Conservation (phyloP, 2,888 invertebrate genomes). For the Nymphalis polychloros region DNA sequence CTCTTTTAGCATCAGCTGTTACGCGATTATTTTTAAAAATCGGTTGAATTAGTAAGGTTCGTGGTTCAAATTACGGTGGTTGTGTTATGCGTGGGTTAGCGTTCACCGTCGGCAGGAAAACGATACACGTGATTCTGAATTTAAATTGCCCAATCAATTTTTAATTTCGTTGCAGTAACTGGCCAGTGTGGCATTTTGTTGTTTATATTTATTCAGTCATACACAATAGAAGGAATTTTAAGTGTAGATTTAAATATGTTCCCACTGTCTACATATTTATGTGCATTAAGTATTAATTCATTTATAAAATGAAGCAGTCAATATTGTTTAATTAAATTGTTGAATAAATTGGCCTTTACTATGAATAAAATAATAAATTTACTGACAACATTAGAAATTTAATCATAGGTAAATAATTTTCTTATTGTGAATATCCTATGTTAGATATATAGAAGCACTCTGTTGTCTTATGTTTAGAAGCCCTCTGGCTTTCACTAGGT, state of each 20-base stretch:
- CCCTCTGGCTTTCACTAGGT: no score
- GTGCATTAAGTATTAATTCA: background rate
- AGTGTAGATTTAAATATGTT: background rate
- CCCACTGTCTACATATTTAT: background rate
- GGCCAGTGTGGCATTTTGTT: conserved; percentile 32
- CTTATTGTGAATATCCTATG: no score
- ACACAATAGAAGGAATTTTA: conserved; percentile 29
- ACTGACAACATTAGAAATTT: background rate
- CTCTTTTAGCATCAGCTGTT: conserved; percentile 16
- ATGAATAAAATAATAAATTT: background rate
- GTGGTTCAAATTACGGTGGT: conserved; percentile 49
- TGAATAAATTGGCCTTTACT: background rate
- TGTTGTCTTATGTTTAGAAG: no score
- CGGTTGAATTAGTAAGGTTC: conserved; percentile 25
- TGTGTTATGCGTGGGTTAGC: conserved; percentile 48
- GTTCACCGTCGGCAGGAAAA: conserved; percentile 52
- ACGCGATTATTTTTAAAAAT: conserved; percentile 22
- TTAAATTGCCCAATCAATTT: conserved; percentile 75
- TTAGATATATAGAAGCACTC: no score
- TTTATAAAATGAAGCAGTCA: background rate
- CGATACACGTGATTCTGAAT: conserved; percentile 68
- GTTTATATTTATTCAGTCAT: conserved; percentile 31
- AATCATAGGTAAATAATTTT: background rate
- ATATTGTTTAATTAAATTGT: background rate
- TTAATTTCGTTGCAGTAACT: conserved; percentile 64